Conservation (phyloP, 1,140 invertebrate species). For the Helicoverpa zea region DNA sequence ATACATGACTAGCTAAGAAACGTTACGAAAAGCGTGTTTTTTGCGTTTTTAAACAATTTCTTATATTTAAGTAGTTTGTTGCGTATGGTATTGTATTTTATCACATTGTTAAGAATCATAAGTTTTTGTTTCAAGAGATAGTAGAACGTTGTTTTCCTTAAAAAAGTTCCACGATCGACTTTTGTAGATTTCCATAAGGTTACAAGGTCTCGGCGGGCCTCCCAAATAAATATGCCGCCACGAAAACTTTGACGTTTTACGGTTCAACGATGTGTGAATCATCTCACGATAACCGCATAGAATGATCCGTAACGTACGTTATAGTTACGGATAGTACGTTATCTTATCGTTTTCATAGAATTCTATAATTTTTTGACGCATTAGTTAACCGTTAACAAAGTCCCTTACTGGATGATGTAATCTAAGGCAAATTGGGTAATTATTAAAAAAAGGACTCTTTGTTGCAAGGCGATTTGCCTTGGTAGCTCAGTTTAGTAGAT, state of each 20-base stretch:
- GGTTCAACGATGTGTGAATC: constrained; percentile 11
- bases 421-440: too few species aligned
- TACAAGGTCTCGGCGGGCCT: constrained; percentile 10
- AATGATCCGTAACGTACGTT: constrained; percentile 12
- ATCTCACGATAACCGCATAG: constrained; percentile 6
- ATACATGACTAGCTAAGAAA: too few species aligned
- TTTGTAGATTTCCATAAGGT: constrained; percentile 23
- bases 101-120: too few species aligned
- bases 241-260: background rate
- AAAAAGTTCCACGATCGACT: constrained; percentile 7
- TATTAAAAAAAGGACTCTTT: too few species aligned
- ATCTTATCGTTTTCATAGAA: constrained; percentile 27
- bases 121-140: background rate
- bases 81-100: too few species aligned
- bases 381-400: background rate
- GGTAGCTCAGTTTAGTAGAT: too few species aligned
- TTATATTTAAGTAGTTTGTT: too few species aligned
- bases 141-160: constrained; percentile 8
- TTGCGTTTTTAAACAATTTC: too few species aligned
- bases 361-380: constrained; percentile 2
- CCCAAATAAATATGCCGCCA: background rate
- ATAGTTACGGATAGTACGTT: background rate
- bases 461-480: too few species aligned
- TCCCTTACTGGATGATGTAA: background rate
- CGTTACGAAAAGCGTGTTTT: too few species aligned